These are phyloP conservation scores for Laothoe populi DNA, from an alignment of 2,888 invertebrate species.

Conservation along the genomic window DNA sequence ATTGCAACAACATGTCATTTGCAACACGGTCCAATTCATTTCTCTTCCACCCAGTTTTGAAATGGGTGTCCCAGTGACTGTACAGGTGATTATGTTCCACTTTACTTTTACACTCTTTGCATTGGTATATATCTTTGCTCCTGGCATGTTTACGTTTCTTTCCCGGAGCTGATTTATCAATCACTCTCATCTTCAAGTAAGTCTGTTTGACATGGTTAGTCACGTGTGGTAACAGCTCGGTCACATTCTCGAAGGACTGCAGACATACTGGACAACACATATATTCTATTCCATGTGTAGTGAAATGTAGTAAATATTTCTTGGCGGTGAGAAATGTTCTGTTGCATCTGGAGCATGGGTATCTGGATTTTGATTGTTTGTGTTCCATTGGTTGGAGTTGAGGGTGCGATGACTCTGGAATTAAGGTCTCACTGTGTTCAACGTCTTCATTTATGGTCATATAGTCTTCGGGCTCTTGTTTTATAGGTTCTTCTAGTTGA, in stretches of 20 bases:
- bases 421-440: constrained; percentile 25
- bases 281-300: constrained; percentile 33
- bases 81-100: constrained; percentile 38
- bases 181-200: constrained; percentile 34
- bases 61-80: constrained; percentile 57
- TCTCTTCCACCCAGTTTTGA: constrained; percentile 31
- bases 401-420: not conserved
- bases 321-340: constrained; percentile 28
- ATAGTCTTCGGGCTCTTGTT: constrained; percentile 30
- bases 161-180: not conserved
- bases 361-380: accelerated
- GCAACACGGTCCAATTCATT: not conserved
- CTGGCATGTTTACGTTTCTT: not conserved
- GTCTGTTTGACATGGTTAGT: constrained; percentile 40
- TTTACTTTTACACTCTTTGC: constrained; percentile 37
- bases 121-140: constrained; percentile 35
- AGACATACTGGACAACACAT: constrained; percentile 49
- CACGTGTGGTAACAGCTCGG: constrained; percentile 38
- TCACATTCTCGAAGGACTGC: accelerated
- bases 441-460: not conserved
- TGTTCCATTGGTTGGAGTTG: no score
- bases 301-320: constrained; percentile 48
- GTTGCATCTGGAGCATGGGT: constrained; percentile 45
- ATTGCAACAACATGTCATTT: constrained; percentile 1
- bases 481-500: constrained; percentile 19